Conservation (phyloP, 1,140 invertebrate genomes). For the Camponotus floridanus region DNA sequence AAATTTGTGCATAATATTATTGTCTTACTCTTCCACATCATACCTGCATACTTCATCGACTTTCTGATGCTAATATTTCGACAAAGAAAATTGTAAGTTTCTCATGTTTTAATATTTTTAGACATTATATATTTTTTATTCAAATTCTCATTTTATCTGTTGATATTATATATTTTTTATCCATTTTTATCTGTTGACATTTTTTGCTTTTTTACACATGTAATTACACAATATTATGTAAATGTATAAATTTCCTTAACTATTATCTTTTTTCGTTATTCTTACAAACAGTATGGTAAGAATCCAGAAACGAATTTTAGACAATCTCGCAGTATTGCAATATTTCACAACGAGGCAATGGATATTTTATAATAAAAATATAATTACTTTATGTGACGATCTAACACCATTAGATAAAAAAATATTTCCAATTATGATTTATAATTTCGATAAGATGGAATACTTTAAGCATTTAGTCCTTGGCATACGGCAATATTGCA, state of each 20-base stretch:
- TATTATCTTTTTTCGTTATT: constrained; percentile 32
- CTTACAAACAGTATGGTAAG: constrained; percentile 90
- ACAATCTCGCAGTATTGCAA: constrained; percentile 92
- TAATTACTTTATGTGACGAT: constrained; percentile 88
- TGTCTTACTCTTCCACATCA: constrained; percentile 93
- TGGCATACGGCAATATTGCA: constrained; percentile 92
- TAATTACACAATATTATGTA: not conserved
- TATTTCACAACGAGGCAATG: constrained; percentile 97
- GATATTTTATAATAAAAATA: constrained; percentile 92
- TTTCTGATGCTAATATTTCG: constrained; percentile 92
- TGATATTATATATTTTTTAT: not conserved
- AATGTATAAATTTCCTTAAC: not conserved
- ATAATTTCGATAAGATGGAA: constrained; percentile 86
- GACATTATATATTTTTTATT: too few relatives aligned
- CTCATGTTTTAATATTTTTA: not conserved
- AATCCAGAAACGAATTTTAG: constrained; percentile 90
- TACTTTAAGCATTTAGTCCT: constrained; percentile 90
- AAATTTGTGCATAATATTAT: constrained; percentile 91
- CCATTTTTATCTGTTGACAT: not conserved
- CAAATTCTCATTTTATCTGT: too few relatives aligned
- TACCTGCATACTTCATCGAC: constrained; percentile 96
- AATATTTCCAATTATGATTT: constrained; percentile 90
- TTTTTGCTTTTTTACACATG: not conserved
- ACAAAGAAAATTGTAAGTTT: constrained; percentile 94
- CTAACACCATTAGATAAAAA: constrained; percentile 89